Evolutionary conservation across 2,888 invertebrate genomes (phyloP).

Genomic region (Tenthredo notha): DNA sequence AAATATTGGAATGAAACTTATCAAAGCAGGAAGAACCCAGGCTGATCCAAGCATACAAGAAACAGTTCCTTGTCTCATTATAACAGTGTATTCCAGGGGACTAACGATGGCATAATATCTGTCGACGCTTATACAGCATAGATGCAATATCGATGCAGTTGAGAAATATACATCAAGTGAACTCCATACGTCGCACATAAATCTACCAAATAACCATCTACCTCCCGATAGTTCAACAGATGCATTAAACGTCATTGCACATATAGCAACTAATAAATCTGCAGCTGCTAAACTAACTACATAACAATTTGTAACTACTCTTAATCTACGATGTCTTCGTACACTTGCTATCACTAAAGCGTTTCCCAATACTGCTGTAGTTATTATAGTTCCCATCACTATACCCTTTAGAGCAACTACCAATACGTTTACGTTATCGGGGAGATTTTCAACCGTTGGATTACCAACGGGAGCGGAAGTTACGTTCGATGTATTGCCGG

Average conservation of each 20-base stretch:
- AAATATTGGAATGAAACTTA: conserved; percentile 84
- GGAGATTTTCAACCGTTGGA: conserved; percentile 73
- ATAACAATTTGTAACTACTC: conserved; percentile 97
- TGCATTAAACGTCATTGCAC: conserved; percentile 96
- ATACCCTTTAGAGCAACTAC: conserved; percentile 85
- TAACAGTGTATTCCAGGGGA: conserved; percentile 94
- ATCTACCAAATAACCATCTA: conserved; percentile 92
- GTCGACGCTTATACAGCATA: conserved; percentile 97
- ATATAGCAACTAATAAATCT: conserved; percentile 94
- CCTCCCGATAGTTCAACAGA: conserved; percentile 92
- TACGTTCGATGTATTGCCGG: conserved; percentile 58
- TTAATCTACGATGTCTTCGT: conserved; percentile 88
- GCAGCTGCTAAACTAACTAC: conserved; percentile 97
- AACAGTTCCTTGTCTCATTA: conserved; percentile 92
- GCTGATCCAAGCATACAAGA: conserved; percentile 80
- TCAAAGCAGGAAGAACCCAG: conserved; percentile 82
- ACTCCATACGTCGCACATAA: conserved; percentile 97
- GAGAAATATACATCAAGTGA: conserved; percentile 96
- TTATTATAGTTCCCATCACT: conserved; percentile 92
- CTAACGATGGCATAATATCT: conserved; percentile 95
- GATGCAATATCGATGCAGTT: conserved; percentile 94
- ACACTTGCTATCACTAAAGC: conserved; percentile 94
- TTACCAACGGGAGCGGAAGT: conserved; percentile 70
- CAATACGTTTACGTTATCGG: conserved; percentile 71
- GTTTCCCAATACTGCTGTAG: conserved; percentile 95